These are phyloP conservation scores for Paragorgia papillata DNA, from an alignment of 92 coral and sea anemone genomes.

Conservation along the genomic window DNA sequence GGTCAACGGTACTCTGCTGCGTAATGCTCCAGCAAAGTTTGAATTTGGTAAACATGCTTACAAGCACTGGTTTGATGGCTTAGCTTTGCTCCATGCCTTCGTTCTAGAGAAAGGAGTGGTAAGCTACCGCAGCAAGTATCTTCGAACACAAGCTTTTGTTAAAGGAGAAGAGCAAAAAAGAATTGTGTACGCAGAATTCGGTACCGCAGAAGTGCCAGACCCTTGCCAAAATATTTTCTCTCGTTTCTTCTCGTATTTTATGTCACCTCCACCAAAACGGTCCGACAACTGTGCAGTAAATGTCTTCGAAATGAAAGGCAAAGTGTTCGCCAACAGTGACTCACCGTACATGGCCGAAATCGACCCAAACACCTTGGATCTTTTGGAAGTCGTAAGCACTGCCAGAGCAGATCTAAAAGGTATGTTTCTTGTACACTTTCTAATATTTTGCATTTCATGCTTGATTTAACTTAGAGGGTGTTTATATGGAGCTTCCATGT, in stretches of 20 bases:
- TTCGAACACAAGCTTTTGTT: constrained; percentile 82
- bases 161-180: constrained; percentile 72
- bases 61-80: constrained; percentile 99
- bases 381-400: constrained; percentile 69
- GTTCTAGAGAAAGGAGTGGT: constrained; percentile 86
- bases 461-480: too few relatives aligned
- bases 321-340: constrained; percentile 84
- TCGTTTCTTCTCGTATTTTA: constrained; percentile 88
- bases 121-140: constrained; percentile 77
- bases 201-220: constrained; percentile 89
- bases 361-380: constrained; percentile 73
- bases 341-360: constrained; percentile 84
- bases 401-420: constrained; percentile 80
- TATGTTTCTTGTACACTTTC: too few relatives aligned
- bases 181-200: constrained; percentile 90
- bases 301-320: constrained; percentile 71
- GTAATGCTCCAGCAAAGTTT: constrained; percentile 96
- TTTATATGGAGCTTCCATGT: too few relatives aligned
- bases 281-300: constrained; percentile 86
- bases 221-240: constrained; percentile 96
- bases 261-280: constrained; percentile 89
- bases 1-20: constrained; percentile 85
- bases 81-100: constrained; percentile 87
- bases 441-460: too few relatives aligned
- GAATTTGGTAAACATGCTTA: constrained; percentile 83